Evolutionary conservation across 2,797 vertebrate genomes (phyloP).

Genomic region (Ctenochaetus hawaiiensis): DNA sequence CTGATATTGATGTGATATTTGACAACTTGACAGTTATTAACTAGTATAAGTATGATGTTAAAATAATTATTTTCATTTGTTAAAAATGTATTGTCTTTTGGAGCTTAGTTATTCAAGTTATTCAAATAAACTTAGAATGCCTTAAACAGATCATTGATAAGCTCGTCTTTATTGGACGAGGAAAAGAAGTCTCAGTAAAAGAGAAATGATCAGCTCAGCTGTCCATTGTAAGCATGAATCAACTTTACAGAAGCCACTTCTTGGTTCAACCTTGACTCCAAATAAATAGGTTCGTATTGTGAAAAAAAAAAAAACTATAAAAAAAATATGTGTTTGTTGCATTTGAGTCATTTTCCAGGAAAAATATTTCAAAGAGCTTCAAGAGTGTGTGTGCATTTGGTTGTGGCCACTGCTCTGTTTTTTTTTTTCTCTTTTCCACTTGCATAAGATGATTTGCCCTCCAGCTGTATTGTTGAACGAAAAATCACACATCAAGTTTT

Average conservation of each 20-base stretch:
- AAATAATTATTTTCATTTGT: too few relatives aligned
- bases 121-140: neutral
- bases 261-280: too few relatives aligned
- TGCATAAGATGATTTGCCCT: slow-evolving; percentile 16
- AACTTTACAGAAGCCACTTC: neutral
- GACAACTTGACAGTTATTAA: too few relatives aligned
- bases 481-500: slow-evolving; percentile 41
- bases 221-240: neutral
- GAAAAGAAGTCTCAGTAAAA: neutral
- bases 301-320: too few relatives aligned
- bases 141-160: neutral
- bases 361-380: slow-evolving; percentile 1
- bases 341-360: neutral
- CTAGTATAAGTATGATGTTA: too few relatives aligned
- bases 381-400: slow-evolving; percentile 4
- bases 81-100: too few relatives aligned
- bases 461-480: slow-evolving; percentile 19
- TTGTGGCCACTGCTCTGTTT: slow-evolving; percentile 4
- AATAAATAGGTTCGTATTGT: neutral
- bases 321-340: neutral
- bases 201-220: neutral
- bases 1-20: too few relatives aligned
- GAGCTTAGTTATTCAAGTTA: too few relatives aligned
- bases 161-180: too few relatives aligned
- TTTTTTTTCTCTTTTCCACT: neutral